Evolutionary conservation across 2,888 invertebrate genomes (phyloP), one percentile per base, ranked within the genome.

Genomic region (Himalopsyche tibetana): DNA sequence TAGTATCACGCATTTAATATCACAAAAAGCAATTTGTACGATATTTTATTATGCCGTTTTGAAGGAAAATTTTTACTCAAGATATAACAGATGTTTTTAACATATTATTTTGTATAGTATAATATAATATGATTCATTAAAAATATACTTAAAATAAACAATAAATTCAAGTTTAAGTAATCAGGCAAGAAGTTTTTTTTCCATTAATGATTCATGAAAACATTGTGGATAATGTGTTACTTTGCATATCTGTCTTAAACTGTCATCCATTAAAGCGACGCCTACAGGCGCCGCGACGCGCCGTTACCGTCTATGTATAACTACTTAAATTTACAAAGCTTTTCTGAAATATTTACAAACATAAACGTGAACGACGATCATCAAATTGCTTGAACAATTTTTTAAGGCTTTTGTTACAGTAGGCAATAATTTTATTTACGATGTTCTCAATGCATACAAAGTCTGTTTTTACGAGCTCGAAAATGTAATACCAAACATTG

Each of bases 211-310:
- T 63, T 63, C 63, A 63, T 9, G 28, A 63, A 63, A 19, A 63
- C 63, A 19, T 63, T 63, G 19, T 19, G 9, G n/a, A 63, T 17
- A 63, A 63, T 19, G 28, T 63, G 63, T 63, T 63, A 63, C 63
- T 63, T 63, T 63, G 28, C 63, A 63, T 63, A 63, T 63, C 63
- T 63, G 63, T 19, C 63, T 63, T 63, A 63, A 63, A 19, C 63
- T 63, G 63, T 63, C 63, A 56, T 56, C 56, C 17, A 17, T 56
- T 6, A 28, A 63, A 28, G 6, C 5, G 63, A 63, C 28, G 28
- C 63, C 8, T 63, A 63, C 19, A 11, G 63, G 63, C 63, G 28
- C 19, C 63, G 63, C 28, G 8, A 15, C 19, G 63, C 28, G 15
- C 15, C 51, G 51, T 15, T 15, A 51, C 51, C 63, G 63, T 63